Evolutionary conservation across 2,113 vertebrate genomes (phyloP).

Genomic region (Colius striatus): DNA sequence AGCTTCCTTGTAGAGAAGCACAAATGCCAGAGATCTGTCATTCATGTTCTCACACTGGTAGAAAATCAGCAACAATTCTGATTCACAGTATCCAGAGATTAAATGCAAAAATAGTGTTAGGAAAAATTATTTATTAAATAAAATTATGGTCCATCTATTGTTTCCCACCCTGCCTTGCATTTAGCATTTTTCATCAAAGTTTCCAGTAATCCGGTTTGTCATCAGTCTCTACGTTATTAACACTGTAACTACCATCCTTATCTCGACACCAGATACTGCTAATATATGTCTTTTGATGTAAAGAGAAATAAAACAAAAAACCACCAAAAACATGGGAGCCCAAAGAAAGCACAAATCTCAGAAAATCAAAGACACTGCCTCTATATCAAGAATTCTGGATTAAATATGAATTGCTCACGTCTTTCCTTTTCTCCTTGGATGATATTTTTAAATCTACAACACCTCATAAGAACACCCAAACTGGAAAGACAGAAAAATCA

Average conservation of each 20-base stretch:
- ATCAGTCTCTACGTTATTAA: neutral
- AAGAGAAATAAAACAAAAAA: neutral
- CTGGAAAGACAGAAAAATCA: neutral
- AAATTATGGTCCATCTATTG: neutral
- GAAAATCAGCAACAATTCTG: neutral
- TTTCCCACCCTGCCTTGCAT: neutral
- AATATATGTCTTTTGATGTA: neutral
- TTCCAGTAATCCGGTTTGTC: neutral
- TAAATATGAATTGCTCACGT: neutral
- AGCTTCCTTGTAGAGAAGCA: neutral
- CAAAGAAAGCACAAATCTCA: neutral
- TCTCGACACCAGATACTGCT: neutral
- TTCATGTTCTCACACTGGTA: neutral
- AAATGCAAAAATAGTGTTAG: neutral
- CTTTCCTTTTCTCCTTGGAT: neutral
- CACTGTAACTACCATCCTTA: neutral
- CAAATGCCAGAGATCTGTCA: neutral
- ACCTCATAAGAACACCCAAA: neutral
- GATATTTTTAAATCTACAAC: neutral
- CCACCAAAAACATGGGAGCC: neutral
- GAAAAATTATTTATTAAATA: neutral
- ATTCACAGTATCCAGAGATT: neutral
- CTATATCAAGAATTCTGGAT: neutral
- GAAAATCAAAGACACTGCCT: neutral
- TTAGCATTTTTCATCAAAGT: neutral